These are phyloP conservation scores for Eulemur rufifrons DNA, from an alignment of 2,113 vertebrate species.

Conservation along the genomic window DNA sequence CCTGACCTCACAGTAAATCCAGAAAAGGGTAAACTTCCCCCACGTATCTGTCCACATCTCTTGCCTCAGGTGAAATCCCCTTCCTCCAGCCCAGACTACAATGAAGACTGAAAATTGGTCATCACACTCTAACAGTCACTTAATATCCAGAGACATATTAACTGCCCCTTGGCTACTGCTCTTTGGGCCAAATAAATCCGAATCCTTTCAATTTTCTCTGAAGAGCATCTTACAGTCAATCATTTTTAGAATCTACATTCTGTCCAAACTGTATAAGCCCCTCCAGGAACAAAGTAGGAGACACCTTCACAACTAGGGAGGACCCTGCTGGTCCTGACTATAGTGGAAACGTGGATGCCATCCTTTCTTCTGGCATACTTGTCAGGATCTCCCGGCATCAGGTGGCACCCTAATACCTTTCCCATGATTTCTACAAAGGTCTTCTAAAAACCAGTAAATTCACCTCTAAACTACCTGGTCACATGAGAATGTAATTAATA, in stretches of 20 bases:
- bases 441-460: slow-evolving; percentile 5
- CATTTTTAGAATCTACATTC: neutral
- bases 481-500: neutral
- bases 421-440: neutral
- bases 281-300: neutral
- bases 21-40: neutral
- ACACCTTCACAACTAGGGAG: neutral
- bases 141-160: neutral
- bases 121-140: neutral
- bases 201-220: slow-evolving; percentile 6
- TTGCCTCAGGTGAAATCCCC: neutral
- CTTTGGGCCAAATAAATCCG: neutral
- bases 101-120: neutral
- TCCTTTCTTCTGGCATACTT: neutral
- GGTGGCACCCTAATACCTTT: neutral
- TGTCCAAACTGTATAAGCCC: neutral
- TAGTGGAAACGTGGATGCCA: neutral
- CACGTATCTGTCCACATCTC: neutral
- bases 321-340: neutral
- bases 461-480: neutral
- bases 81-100: neutral
- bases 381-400: neutral
- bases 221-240: neutral
- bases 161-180: slow-evolving; percentile 5
- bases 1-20: slow-evolving; percentile 25